Evolutionary conservation across 2,113 vertebrate species (phyloP).

Genomic region (Prinia subflava): DNA sequence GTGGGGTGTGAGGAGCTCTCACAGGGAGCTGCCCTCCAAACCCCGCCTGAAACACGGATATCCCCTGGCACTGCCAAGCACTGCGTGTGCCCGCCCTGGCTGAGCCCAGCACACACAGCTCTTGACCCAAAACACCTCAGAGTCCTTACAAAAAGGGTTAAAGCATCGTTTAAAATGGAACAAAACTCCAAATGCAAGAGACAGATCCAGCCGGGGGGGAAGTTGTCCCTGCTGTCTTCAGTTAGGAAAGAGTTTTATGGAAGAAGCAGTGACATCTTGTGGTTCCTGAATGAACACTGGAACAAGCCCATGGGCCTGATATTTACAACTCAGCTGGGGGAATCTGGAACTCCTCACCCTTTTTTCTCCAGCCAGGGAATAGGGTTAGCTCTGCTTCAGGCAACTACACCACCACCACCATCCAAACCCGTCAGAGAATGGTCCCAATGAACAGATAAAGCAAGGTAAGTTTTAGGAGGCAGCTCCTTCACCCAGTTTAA

Average conservation of each 20-base stretch:
- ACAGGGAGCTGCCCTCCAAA: not conserved
- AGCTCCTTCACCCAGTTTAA: not conserved
- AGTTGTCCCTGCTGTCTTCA: not conserved
- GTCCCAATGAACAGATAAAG: not conserved
- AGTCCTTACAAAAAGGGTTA: not conserved
- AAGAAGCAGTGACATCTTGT: constrained; percentile 29
- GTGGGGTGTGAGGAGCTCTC: not conserved
- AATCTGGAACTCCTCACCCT: not conserved
- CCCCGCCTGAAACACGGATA: not conserved
- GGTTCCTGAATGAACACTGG: not conserved
- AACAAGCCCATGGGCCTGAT: not conserved
- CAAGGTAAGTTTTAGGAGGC: not conserved
- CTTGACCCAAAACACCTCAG: not conserved
- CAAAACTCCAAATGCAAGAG: not conserved
- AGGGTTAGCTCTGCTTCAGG: not conserved
- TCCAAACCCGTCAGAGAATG: not conserved
- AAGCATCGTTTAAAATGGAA: not conserved
- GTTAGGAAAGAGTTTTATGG: not conserved
- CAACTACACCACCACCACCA: not conserved
- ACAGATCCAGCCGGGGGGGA: not conserved
- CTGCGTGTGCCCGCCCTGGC: not conserved
- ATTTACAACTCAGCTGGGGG: not conserved
- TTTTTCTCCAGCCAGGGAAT: not conserved
- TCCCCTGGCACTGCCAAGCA: not conserved
- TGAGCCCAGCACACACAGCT: not conserved